Base-by-base conservation (phyloP, 1,140 invertebrate species). In the Lerema accius region DNA sequence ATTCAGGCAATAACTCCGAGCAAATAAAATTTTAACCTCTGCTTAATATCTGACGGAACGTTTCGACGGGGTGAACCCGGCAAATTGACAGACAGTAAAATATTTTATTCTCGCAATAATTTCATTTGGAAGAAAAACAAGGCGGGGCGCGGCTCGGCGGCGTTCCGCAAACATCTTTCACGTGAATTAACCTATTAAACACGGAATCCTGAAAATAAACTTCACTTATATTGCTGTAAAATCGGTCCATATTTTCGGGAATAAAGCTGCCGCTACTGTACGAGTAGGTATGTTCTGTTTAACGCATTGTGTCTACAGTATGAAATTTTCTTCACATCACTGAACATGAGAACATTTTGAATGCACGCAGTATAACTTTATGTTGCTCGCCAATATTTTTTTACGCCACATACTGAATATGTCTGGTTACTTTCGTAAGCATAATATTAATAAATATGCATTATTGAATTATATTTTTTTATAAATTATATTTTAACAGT, bases 1-100 rank as follows among this genome's bases (percentile, higher is more conserved):
- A 78, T 80, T 77, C 73, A 59, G 63, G 78, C 80, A 78, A 83
- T 87, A 85, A 86, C 79, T 84, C 65, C 69, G 67, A 26, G 76
- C 82, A 79, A 90, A 88, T 89, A 90, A 88, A 90, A 89, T 89
- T 84, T 85, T 84, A 89, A 89, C 81, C 84, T 81, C 86, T 86
- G 86, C 82, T 87, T 89, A 88, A 90, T 87, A 86, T 88, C 86
- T 79, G 68, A 59, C 73, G 73, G 64, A 74, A 73, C 74, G 69
- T 78, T 86, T 76, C 79, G 63, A 76, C 75, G 72, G 73, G 79
- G 71, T 76, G 76, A 84, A 75, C 71, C 73, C 68, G 67, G 59
- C 74, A 82, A 90, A 90, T 90, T 89, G 87, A 89, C 87, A 89
- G 87, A 86, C 87, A 80, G 82, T 90, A 88, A 90, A 90, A 90